Evolutionary conservation across 1,140 invertebrate species (phyloP).

Genomic region (Drosophila malerkotliana): DNA sequence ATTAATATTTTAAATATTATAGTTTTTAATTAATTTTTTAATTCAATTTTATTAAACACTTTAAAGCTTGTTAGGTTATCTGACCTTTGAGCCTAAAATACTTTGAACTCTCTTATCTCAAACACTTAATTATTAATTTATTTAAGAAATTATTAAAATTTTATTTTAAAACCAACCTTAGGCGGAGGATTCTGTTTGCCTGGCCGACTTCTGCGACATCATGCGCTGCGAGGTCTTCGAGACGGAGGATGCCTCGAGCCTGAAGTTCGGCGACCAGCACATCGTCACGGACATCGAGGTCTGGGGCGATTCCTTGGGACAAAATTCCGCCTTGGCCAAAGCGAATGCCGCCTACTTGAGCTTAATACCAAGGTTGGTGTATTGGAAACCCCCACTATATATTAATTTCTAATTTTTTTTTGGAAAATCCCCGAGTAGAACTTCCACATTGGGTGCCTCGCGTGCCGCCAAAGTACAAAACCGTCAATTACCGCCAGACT

Average conservation of each 20-base stretch:
- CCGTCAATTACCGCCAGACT: constrained; percentile 83
- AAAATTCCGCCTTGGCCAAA: constrained; percentile 88
- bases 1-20: background rate
- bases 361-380: constrained; percentile 76
- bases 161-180: constrained; percentile 69
- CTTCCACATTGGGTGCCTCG: constrained; percentile 80
- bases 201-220: constrained; percentile 97
- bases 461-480: constrained; percentile 83
- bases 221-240: constrained; percentile 95
- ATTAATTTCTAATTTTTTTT: background rate
- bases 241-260: constrained; percentile 87
- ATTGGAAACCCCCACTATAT: too few relatives aligned
- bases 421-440: constrained; percentile 38
- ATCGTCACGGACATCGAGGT: constrained; percentile 90
- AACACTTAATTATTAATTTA: too few relatives aligned
- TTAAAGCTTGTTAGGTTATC: too few relatives aligned
- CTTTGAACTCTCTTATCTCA: too few relatives aligned
- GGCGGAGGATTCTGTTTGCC: constrained; percentile 95
- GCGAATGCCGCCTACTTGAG: constrained; percentile 84
- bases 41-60: background rate
- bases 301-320: constrained; percentile 87
- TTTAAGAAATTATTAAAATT: background rate
- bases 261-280: constrained; percentile 85
- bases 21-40: background rate
- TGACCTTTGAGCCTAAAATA: too few relatives aligned